Evolutionary conservation across 2,888 invertebrate species (phyloP), one percentile per base, ranked within the genome.

Genomic region (Apamea crenata): DNA sequence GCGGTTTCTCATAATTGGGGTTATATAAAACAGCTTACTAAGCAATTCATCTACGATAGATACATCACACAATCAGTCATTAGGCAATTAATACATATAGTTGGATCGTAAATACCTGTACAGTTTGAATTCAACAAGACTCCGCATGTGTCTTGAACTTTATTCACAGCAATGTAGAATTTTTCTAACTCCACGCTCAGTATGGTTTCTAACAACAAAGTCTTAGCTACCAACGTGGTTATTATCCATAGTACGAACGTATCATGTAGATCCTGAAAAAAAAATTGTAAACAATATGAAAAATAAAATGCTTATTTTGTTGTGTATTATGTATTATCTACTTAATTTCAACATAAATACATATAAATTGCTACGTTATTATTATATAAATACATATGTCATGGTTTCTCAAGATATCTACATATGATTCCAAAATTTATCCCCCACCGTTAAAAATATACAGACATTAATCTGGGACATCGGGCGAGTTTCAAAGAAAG

Each of bases 181-280:
- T 67, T 67, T 36, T 67, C 77, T 2, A 76, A 50, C 44, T 78
- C 65, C 18, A 76, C 36, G 47, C 77, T 59, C 16, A 78, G 25
- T 18, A 77, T 66, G 2, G 47, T 59, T 36, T 56, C 10, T 36
- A 76, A 16, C 12, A 78, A 18, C 16, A 78, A 59, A 7, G 2
- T 5, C 36, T 78, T 78, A 3, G 44, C 18, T 16, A 74, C 0
- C 74, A 32, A n/a, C n/a, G n/a, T n/a, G n/a, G n/a, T n/a, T n/a
- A n/a, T n/a, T 18, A 53, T 1, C 8, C 12, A 32, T 21, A 59
- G 44, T 2, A 36, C 0, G 16, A 0, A 18, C 7, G 5, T 5
- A 50, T 12, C 21, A n/a, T 25, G 36, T 40, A 12, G 0, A 47
- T 1, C 8, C 76, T 74, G 73, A 73, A 73, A 59, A n/a, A n/a